Base-by-base conservation (phyloP, 2,113 vertebrate species). In the Platichthys stellatus region DNA sequence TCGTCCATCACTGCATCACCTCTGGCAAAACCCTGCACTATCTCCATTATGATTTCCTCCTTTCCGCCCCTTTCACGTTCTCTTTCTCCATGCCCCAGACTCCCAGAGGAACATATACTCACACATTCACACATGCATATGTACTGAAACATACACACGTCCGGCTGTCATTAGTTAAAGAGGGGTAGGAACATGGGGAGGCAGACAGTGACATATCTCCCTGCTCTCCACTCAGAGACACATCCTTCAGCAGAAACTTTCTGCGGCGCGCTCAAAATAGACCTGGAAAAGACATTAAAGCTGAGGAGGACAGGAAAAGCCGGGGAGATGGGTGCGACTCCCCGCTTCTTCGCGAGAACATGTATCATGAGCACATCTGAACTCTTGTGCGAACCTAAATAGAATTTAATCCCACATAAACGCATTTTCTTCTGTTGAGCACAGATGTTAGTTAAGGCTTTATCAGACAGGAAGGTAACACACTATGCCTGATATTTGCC, bases 131-230 rank as follows among this genome's bases (percentile, higher is more conserved):
- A 62, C 54, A 43, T n/a, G 1, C 40, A 43, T 12, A 43, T 12
- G 17, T 18, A 9, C 47, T 7, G 15, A 45, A 8, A 59, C 63
- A 49, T 20, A 28, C 47, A 83, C 23, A 71, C 69, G 74, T 67
- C 83, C 76, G 79, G 70, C 83, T 89, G 88, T 88, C 87, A 90
- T 92, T 90, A 92, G 86, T 89, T 90, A 88, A 82, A 89, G 72
- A 83, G 84, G 80, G 85, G 63, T 62, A 61, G 82, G 85, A 83
- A 83, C 81, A 89, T 72, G 68, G 79, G 31, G 68, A 85, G 76
- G 81, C 84, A 91, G 92, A 90, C 90, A 88, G 83, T 93, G 90
- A 93, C 83, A 88, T 82, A 93, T 93, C 74, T 84, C 85, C 85
- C 63, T 83, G 80, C 81, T 86, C 87, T 76, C 76, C 83, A 80